Evolutionary conservation across 1,140 invertebrate species (phyloP).

Genomic region (Chymomyza costata): DNA sequence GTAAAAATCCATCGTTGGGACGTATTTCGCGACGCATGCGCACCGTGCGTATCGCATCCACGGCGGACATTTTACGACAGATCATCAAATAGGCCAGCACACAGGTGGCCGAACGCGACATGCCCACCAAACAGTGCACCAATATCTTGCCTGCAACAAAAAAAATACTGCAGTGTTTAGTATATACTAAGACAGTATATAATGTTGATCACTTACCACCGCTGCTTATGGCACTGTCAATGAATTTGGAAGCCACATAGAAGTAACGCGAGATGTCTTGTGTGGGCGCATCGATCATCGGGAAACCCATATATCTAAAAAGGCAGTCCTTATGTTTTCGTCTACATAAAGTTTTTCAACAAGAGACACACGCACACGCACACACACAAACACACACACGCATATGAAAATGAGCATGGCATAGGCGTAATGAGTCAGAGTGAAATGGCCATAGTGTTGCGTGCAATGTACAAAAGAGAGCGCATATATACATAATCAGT

Average conservation of each 20-base stretch:
- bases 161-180: neutral
- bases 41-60: constrained; percentile 83
- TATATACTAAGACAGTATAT: neutral
- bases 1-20: constrained; percentile 88
- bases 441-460: constrained; percentile 21
- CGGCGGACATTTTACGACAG: constrained; percentile 84
- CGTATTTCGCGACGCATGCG: constrained; percentile 82
- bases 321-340: constrained; percentile 70
- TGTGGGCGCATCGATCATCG: constrained; percentile 83
- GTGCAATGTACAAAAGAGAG: constrained; percentile 5
- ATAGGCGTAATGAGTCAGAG: constrained; percentile 13
- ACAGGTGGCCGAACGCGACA: constrained; percentile 87
- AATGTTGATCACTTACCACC: constrained; percentile 78
- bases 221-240: constrained; percentile 83
- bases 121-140: constrained; percentile 88
- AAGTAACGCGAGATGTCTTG: constrained; percentile 88
- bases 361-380: constrained; percentile 1
- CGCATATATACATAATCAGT: too few relatives aligned
- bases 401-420: constrained; percentile 20
- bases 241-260: constrained; percentile 85
- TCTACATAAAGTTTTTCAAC: constrained; percentile 34
- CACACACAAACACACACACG: constrained; percentile 34
- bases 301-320: constrained; percentile 85
- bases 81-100: constrained; percentile 91
- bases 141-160: constrained; percentile 85